Conservation (phyloP, 2,113 vertebrate species). For the Otolemur garnettii region DNA sequence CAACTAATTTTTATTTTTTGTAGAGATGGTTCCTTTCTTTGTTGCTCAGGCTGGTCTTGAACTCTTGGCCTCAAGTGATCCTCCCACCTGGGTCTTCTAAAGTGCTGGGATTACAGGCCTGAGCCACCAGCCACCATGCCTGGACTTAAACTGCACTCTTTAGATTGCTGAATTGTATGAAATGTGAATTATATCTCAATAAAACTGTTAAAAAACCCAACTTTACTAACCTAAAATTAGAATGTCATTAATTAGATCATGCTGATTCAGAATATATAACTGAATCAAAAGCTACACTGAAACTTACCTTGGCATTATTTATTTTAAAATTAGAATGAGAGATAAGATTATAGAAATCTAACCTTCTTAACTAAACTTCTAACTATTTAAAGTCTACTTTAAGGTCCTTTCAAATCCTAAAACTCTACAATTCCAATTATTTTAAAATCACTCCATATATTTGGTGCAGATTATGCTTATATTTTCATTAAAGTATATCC, state of each 20-base stretch:
- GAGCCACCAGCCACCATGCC: too few species aligned
- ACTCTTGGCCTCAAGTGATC: too few species aligned
- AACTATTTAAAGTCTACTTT: constrained; percentile 38
- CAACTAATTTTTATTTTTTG: too few species aligned
- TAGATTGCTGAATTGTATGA: too few species aligned
- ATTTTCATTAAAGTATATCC: constrained; percentile 4
- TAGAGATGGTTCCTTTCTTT: too few species aligned
- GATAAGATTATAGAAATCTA: background rate
- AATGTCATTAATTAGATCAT: background rate
- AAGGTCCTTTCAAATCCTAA: constrained; percentile 43
- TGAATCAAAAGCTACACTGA: background rate
- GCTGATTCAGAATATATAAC: constrained; percentile 9
- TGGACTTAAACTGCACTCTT: too few species aligned
- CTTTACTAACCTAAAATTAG: background rate
- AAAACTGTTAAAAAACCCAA: background rate
- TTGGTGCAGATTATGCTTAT: constrained; percentile 8
- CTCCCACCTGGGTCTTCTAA: too few species aligned
- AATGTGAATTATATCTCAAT: background rate
- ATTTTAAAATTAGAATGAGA: constrained; percentile 49
- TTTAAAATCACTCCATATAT: constrained; percentile 5
- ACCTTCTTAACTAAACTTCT: constrained; percentile 8
- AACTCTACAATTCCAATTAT: constrained; percentile 25
- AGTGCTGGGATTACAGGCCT: too few species aligned
- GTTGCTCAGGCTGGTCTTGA: too few species aligned
- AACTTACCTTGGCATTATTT: background rate